Percentiles rank a stretch among this genome's conserved stretches.
Evolutionary conservation across 2,113 vertebrate genomes (phyloP).

Genomic region (Nothoprocta perdicaria): DNA sequence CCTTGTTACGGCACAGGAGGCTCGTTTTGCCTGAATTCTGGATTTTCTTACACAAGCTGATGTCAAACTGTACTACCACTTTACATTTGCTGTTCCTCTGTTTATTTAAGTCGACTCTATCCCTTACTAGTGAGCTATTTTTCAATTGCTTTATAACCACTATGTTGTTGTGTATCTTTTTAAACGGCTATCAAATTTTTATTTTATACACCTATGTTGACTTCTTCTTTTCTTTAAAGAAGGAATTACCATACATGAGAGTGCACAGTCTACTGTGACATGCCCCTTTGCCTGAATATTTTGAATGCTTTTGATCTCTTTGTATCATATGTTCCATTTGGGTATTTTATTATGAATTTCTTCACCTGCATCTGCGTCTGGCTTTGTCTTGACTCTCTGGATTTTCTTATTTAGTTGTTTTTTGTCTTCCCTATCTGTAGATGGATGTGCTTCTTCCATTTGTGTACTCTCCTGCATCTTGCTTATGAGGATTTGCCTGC

Average conservation of each 20-base stretch:
- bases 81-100: neutral
- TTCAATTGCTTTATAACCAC: neutral
- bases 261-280: neutral
- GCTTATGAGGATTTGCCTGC: neutral
- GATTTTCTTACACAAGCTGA: neutral
- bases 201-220: neutral
- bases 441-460: neutral
- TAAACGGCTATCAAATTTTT: neutral
- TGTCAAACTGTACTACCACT: neutral
- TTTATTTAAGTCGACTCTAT: neutral
- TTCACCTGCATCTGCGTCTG: neutral
- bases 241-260: neutral
- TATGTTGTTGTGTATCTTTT: neutral
- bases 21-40: neutral
- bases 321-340: neutral
- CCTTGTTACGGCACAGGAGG: neutral
- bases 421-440: neutral
- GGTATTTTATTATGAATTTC: neutral
- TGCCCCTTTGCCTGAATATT: neutral
- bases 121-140: neutral
- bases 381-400: neutral
- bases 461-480: neutral
- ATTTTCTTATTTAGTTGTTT: neutral
- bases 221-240: conserved; percentile 23
- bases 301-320: neutral